phyloP scores from a whole-genome alignment of 2,797 vertebrate species.

The Esox lucius region DNA sequence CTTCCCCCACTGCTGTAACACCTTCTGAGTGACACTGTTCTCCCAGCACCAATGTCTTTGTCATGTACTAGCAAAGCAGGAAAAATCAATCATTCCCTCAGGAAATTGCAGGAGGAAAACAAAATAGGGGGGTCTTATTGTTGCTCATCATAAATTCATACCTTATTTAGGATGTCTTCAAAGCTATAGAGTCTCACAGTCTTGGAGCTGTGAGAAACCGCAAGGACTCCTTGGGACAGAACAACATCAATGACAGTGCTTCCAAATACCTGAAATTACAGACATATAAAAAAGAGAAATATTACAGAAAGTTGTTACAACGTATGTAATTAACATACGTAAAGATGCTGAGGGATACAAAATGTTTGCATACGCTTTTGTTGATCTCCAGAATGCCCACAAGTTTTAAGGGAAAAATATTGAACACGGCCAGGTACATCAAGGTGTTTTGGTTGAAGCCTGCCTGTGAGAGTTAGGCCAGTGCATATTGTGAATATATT shows the following conservation, averaged over 20 bases:
- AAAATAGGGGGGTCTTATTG: not conserved
- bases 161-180: slow-evolving; percentile 86
- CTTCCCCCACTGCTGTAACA: slow-evolving; percentile 82
- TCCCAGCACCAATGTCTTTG: slow-evolving; percentile 80
- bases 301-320: not conserved
- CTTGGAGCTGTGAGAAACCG: slow-evolving; percentile 87
- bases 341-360: not conserved
- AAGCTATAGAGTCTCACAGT: slow-evolving; percentile 91
- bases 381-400: slow-evolving; percentile 90
- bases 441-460: slow-evolving; percentile 78
- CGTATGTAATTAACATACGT: too few species aligned
- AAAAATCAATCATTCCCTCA: not conserved
- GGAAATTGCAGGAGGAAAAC: not conserved
- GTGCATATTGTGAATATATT: not conserved
- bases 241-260: slow-evolving; percentile 85
- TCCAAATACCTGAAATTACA: slow-evolving; percentile 86
- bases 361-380: slow-evolving; percentile 77
- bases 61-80: slow-evolving; percentile 77
- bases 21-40: slow-evolving; percentile 82
- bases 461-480: slow-evolving; percentile 63
- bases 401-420: slow-evolving; percentile 85
- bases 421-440: slow-evolving; percentile 87
- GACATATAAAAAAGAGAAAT: not conserved
- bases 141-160: slow-evolving; percentile 53
- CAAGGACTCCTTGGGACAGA: slow-evolving; percentile 88